phyloP scores from a whole-genome alignment of 2,113 vertebrate species.

The Rhinopithecus roxellana region DNA sequence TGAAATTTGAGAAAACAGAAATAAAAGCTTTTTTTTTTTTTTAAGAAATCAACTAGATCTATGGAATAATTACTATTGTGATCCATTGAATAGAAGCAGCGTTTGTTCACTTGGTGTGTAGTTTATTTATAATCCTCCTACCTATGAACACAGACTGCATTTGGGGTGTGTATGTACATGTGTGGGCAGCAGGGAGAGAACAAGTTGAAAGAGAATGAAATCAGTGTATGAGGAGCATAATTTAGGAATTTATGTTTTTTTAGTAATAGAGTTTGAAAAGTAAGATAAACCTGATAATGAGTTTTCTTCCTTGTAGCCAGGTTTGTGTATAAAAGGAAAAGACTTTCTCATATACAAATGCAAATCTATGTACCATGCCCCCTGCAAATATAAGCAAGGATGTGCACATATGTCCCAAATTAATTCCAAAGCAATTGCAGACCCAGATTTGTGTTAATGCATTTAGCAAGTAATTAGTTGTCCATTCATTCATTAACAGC shows the following conservation, averaged over 20 bases:
- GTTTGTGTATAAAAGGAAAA: constrained; percentile 32
- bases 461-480: constrained; percentile 70
- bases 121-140: not conserved
- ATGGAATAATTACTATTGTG: not conserved
- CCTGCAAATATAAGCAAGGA: constrained; percentile 42
- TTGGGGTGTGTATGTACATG: not conserved
- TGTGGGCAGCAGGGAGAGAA: not conserved
- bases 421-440: constrained; percentile 69
- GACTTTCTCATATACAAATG: constrained; percentile 35
- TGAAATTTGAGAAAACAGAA: not conserved
- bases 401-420: constrained; percentile 63
- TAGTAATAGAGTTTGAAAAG: constrained; percentile 20
- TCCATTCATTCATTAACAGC: constrained; percentile 70
- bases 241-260: not conserved
- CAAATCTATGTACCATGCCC: not conserved
- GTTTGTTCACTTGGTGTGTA: not conserved
- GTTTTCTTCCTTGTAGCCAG: not conserved
- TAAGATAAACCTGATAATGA: not conserved
- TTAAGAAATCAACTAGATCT: not conserved
- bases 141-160: not conserved
- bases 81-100: not conserved
- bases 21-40: not conserved
- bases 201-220: not conserved
- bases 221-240: not conserved
- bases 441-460: constrained; percentile 66